Conservation (phyloP, 2,888 invertebrate genomes). For the Muscina levida region DNA sequence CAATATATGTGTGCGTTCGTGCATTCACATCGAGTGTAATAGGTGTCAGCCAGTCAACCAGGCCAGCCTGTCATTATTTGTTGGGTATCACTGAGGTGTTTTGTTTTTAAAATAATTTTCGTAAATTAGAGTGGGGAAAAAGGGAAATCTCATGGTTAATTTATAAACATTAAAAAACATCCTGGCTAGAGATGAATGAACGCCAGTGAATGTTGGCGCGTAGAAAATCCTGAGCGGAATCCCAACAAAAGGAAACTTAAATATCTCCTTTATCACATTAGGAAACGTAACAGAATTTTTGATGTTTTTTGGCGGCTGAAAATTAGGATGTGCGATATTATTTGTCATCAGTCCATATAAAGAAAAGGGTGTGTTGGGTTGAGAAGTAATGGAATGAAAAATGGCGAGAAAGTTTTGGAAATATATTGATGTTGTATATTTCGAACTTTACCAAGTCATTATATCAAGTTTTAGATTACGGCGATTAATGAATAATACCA, state of each 20-base stretch:
- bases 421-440: no score
- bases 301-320: slow-evolving; percentile 38
- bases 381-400: no score
- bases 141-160: slow-evolving; percentile 67
- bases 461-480: no score
- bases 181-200: background rate
- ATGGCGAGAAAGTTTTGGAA: no score
- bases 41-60: no score
- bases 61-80: no score
- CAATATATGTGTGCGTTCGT: no score
- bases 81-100: slow-evolving; percentile 9
- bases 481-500: no score
- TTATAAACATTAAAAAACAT: slow-evolving; percentile 66
- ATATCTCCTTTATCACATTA: slow-evolving; percentile 42
- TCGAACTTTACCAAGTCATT: no score
- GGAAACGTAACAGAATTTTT: slow-evolving; percentile 51
- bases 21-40: no score
- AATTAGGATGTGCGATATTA: background rate
- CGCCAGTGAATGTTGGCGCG: background rate
- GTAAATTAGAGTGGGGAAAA: slow-evolving; percentile 41
- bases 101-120: slow-evolving; percentile 52
- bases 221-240: background rate
- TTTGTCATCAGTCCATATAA: background rate
- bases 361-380: background rate
- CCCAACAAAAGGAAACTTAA: slow-evolving; percentile 43